A percentile compares a stretch with the other conserved stretches of the same genome.
Conservation (phyloP, 2,888 invertebrate species). For the Calameuta filiformis region DNA sequence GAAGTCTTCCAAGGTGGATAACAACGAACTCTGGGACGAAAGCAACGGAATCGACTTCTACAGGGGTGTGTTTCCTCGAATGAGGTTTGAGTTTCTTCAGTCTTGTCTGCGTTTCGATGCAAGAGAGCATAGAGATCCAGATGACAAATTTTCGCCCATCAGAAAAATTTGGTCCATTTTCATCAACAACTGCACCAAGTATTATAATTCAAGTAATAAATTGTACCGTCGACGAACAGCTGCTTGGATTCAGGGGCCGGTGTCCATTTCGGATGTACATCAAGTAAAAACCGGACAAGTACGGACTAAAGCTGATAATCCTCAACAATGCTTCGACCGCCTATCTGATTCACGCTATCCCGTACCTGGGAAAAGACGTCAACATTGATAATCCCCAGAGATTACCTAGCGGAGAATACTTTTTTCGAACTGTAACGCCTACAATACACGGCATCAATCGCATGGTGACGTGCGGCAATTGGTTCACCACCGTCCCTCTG, state of each 20-base stretch:
- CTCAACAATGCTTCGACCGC: conserved; percentile 17
- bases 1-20: conserved; percentile 3
- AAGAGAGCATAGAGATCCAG: conserved; percentile 8
- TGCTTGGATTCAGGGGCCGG: not conserved
- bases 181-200: not conserved
- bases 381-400: not conserved
- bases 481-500: conserved; percentile 33
- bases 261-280: conserved; percentile 15
- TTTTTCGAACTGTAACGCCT: conserved; percentile 22
- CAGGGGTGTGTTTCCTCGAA: conserved; percentile 7
- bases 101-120: conserved; percentile 17
- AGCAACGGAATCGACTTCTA: not conserved
- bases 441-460: conserved; percentile 18
- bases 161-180: conserved; percentile 13
- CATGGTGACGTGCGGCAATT: conserved; percentile 26
- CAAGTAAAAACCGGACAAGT: conserved; percentile 14
- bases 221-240: not conserved
- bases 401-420: conserved; percentile 17
- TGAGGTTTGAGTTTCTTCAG: conserved; percentile 18
- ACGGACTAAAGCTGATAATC: conserved; percentile 13
- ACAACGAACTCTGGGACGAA: not conserved
- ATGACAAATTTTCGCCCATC: conserved; percentile 16
- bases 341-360: conserved; percentile 22
- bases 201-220: no score
- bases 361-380: conserved; percentile 21